Evolutionary conservation across 2,113 vertebrate genomes (phyloP), one percentile per base, ranked within the genome.

Genomic region (Melospiza georgiana): DNA sequence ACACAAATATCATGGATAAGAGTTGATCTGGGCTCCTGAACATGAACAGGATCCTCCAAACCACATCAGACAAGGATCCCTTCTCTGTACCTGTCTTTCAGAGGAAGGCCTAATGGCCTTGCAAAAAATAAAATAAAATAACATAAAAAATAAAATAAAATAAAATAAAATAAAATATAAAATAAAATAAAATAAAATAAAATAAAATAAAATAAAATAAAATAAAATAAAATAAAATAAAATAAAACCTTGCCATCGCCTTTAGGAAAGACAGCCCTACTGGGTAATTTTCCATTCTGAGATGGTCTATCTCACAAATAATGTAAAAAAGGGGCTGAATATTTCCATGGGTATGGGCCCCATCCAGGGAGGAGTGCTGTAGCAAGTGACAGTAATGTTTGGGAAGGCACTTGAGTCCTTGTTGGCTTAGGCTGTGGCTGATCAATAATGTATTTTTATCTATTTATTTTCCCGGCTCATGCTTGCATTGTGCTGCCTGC

Each of bases 21-120:
- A 59, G 15, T 10, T 0, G 0, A 23, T 41, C 6, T 18, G 46
- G 37, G 25, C 31, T 91, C 18, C 35, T 9, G 2, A 2, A 9
- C 15, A 2, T 7, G 33, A 35, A 3, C 46, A 55, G 58, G 15
- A 83, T 16, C 31, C 35, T 58, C 12, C 43, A 81, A 59, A 46
- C 3, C 23, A 10, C 41, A 20, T 15, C 12, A 43, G 51, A 17
- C 37, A 51, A 62, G 16, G 31, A 33, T 3, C 15, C 6, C 10
- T 3, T 18, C 48, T 67, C 33, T 82, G 10, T 30, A 16, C 16
- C 39, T 77, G 39, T 21, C 78, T 19, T 48, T 27, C 44, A 33
- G 77, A n/a, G 55, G 15, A 71, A 66, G 52, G 65, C 20, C 58
- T 58, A 22, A 24, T 58, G 4, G 57, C 33, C 4, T 24, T 58